Percentiles rank a stretch among this genome's conserved stretches.
These are phyloP conservation scores for Dicycla oo DNA, from an alignment of 2,888 invertebrate species.

Conservation along the genomic window DNA sequence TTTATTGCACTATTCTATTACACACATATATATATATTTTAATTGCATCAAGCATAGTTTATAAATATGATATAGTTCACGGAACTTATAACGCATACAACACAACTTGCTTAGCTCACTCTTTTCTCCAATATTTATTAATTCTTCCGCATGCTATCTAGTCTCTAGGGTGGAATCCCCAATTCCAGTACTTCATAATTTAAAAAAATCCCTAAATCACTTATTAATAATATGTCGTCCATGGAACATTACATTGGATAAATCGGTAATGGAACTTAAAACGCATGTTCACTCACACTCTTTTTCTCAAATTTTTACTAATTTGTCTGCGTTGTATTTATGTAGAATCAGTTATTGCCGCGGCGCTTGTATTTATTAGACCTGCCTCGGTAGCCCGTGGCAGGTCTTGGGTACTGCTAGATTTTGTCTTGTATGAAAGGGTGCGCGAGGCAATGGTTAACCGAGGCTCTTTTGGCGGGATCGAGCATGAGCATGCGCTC, in stretches of 20 bases:
- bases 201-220: background rate
- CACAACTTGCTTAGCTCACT: background rate
- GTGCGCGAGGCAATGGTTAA: conserved; percentile 98
- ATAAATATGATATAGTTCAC: background rate
- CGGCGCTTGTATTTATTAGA: conserved; percentile 13
- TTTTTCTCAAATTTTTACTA: background rate
- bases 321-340: conserved; percentile 10
- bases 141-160: background rate
- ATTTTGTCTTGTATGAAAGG: conserved; percentile 99
- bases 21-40: too few relatives aligned
- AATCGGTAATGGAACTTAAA: conserved; percentile 28
- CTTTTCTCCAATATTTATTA: background rate
- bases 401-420: conserved; percentile 73
- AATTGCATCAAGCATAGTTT: background rate
- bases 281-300: background rate
- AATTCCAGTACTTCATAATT: background rate
- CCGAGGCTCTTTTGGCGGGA: conserved; percentile 97
- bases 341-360: background rate
- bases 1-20: too few relatives aligned
- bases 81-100: conserved; percentile 2
- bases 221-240: too few relatives aligned
- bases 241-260: too few relatives aligned
- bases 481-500: conserved; percentile 98
- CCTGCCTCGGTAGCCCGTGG: conserved; percentile 10
- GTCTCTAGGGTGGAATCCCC: background rate